Percentiles rank a stretch among this genome's conserved stretches.
phyloP scores from a whole-genome alignment of 2,888 invertebrate species.

The Parelbella ahira region DNA sequence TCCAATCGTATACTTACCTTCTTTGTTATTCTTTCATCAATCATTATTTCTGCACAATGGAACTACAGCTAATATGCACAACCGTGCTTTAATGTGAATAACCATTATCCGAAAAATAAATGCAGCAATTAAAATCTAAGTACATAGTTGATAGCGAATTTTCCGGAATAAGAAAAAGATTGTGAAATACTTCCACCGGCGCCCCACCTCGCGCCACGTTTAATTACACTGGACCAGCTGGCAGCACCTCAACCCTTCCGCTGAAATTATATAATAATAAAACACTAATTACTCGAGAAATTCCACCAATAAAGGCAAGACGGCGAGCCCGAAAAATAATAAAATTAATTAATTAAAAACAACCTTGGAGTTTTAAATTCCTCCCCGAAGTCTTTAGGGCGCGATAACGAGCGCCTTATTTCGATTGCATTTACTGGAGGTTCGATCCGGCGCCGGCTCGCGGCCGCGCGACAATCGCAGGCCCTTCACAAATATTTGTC shows the following conservation, averaged over 20 bases:
- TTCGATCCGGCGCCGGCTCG: too few relatives aligned
- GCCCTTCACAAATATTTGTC: slow-evolving; percentile 64
- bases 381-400: slow-evolving; percentile 18
- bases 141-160: background rate
- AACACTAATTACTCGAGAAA: slow-evolving; percentile 78
- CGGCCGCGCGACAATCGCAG: slow-evolving; percentile 29
- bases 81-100: too few relatives aligned
- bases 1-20: too few relatives aligned
- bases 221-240: slow-evolving; percentile 37
- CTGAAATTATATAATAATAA: slow-evolving; percentile 80
- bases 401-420: slow-evolving; percentile 19
- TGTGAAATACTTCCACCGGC: too few relatives aligned
- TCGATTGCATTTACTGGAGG: slow-evolving; percentile 25
- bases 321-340: slow-evolving; percentile 70
- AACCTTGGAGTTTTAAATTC: slow-evolving; percentile 39
- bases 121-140: too few relatives aligned
- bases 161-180: slow-evolving; percentile 8
- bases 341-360: slow-evolving; percentile 81
- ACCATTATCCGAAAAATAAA: too few relatives aligned
- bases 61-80: too few relatives aligned
- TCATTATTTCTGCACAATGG: too few relatives aligned
- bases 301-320: slow-evolving; percentile 76
- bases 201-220: slow-evolving; percentile 18
- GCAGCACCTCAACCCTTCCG: slow-evolving; percentile 70
- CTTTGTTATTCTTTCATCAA: too few relatives aligned